Conservation (phyloP, 1,140 invertebrate genomes). For the Lanistes nyassanus region DNA sequence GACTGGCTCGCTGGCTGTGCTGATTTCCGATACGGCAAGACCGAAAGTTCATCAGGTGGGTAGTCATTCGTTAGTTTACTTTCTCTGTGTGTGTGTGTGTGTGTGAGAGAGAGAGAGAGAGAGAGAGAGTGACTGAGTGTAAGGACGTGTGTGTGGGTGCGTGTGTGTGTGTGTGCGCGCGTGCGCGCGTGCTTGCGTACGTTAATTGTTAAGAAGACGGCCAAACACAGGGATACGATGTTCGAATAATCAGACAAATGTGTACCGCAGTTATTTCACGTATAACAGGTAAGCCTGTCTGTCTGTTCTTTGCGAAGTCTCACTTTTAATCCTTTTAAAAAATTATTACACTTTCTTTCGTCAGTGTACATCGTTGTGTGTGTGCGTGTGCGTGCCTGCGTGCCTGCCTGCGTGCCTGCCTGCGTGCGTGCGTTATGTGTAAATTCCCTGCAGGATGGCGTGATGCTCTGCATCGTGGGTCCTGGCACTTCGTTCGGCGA, state of each 20-base stretch:
- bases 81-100: neutral
- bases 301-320: neutral
- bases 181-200: neutral
- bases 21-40: slow-evolving; percentile 71
- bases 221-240: neutral
- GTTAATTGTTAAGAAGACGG: neutral
- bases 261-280: too few relatives aligned
- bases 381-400: neutral
- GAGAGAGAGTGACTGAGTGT: slow-evolving; percentile 1
- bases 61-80: too few relatives aligned
- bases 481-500: slow-evolving; percentile 84
- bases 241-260: too few relatives aligned
- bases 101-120: slow-evolving; percentile 6
- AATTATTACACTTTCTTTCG: neutral
- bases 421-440: neutral
- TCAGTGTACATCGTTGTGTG: neutral
- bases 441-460: slow-evolving; percentile 69
- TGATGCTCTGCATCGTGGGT: slow-evolving; percentile 76
- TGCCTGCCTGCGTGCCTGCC: neutral
- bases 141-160: slow-evolving; percentile 7
- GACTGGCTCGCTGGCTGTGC: slow-evolving; percentile 77
- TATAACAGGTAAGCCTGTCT: too few relatives aligned
- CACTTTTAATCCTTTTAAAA: neutral
- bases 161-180: neutral
- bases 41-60: slow-evolving; percentile 61